A percentile compares a stretch with the other conserved stretches of the same genome.
phyloP scores from a whole-genome alignment of 2,888 invertebrate genomes.

The Charanyca ferruginea region DNA sequence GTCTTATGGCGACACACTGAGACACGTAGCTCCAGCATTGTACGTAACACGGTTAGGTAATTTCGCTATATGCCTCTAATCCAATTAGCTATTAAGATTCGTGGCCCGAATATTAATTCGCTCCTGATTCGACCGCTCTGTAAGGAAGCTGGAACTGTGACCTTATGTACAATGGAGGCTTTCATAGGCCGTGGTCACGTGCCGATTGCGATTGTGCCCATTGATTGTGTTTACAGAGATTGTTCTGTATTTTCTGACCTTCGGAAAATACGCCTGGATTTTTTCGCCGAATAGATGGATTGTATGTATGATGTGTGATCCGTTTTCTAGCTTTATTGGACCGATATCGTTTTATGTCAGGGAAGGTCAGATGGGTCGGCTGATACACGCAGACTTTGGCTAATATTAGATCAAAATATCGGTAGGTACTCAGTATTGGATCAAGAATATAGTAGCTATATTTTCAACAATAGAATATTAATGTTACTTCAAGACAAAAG shows the following conservation, averaged over 20 bases:
- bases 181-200: constrained; percentile 63
- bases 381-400: constrained; percentile 9
- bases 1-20: constrained; percentile 69
- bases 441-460: constrained; percentile 21
- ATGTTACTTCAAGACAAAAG: constrained; percentile 38
- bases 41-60: constrained; percentile 89
- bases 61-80: constrained; percentile 90
- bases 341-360: constrained; percentile 33
- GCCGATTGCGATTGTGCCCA: constrained; percentile 61
- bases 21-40: constrained; percentile 84
- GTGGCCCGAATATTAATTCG: constrained; percentile 90
- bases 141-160: constrained; percentile 80
- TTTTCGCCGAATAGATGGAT: constrained; percentile 45
- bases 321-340: constrained; percentile 34
- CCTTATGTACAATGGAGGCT: constrained; percentile 78
- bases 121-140: constrained; percentile 81
- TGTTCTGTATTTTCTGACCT: constrained; percentile 64
- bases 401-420: constrained; percentile 14
- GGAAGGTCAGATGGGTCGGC: constrained; percentile 25
- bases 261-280: constrained; percentile 44
- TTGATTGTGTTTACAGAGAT: constrained; percentile 72
- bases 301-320: constrained; percentile 31
- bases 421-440: background rate
- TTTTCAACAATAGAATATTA: constrained; percentile 42
- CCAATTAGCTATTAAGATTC: constrained; percentile 91